These are phyloP conservation scores for Takifugu ocellatus DNA, from an alignment of 2,797 vertebrate species.

Conservation along the genomic window DNA sequence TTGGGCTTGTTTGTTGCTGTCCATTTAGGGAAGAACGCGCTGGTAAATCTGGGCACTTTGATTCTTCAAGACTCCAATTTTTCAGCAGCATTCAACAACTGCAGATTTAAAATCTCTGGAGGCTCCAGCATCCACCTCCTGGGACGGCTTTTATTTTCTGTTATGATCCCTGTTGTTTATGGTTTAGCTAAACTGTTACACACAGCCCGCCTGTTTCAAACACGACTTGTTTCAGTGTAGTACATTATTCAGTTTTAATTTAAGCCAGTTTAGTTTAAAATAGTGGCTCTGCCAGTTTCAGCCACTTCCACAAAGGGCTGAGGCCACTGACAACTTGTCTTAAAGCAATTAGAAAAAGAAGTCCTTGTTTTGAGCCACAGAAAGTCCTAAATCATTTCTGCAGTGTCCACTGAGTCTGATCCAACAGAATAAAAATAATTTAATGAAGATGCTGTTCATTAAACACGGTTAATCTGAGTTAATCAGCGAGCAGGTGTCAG, in stretches of 20 bases:
- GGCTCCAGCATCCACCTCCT: slow-evolving; percentile 13
- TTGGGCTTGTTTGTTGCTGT: slow-evolving; percentile 53
- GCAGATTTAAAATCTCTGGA: slow-evolving; percentile 33
- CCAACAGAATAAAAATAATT: slow-evolving; percentile 29
- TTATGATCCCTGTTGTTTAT: slow-evolving; percentile 10
- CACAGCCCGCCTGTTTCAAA: slow-evolving; percentile 20
- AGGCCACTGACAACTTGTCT: no score
- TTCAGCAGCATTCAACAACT: slow-evolving; percentile 22
- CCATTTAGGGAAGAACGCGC: slow-evolving; percentile 39
- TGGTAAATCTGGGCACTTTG: slow-evolving; percentile 35
- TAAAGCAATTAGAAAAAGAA: neutral
- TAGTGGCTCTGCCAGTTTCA: no score
- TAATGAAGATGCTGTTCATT: slow-evolving; percentile 17
- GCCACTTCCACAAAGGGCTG: no score
- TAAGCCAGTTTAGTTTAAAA: no score
- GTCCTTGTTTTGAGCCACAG: no score
- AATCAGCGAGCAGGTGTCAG: no score
- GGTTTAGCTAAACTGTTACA: slow-evolving; percentile 16
- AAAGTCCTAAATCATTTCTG: slow-evolving; percentile 8
- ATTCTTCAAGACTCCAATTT: slow-evolving; percentile 27
- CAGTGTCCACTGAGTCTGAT: slow-evolving; percentile 11
- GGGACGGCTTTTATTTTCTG: slow-evolving; percentile 19
- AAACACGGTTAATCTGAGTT: slow-evolving; percentile 16
- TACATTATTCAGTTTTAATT: no score
- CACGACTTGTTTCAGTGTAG: neutral